phyloP scores from a whole-genome alignment of 2,888 invertebrate species.

The Piscicola geometra region DNA sequence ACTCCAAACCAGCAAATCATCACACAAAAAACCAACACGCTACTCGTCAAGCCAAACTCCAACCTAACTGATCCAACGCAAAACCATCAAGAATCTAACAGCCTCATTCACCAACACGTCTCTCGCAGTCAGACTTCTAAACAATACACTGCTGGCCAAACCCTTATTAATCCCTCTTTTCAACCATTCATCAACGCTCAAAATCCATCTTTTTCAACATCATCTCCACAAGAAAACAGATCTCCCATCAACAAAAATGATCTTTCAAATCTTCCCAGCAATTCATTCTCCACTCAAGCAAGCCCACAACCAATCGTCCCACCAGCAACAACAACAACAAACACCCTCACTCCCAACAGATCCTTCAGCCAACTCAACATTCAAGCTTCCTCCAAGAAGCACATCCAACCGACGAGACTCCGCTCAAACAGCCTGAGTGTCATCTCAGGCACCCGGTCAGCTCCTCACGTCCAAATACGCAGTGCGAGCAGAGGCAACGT shows the following conservation, averaged over 20 bases:
- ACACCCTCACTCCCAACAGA: not conserved
- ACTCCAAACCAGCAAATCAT: not conserved
- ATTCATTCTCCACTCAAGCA: too few species aligned
- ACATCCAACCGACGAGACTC: not conserved
- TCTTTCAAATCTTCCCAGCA: not conserved
- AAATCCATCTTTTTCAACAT: not conserved
- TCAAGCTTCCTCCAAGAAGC: not conserved
- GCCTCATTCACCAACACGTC: not conserved
- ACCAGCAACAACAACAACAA: not conserved
- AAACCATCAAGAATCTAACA: not conserved
- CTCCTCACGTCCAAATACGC: not conserved
- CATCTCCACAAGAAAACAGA: too few species aligned
- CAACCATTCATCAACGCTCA: not conserved
- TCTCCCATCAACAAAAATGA: not conserved
- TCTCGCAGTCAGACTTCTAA: not conserved
- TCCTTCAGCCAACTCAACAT: not conserved
- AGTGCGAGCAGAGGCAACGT: not conserved
- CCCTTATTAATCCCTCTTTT: too few species aligned
- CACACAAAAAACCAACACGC: conserved; percentile 1
- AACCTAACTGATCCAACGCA: not conserved
- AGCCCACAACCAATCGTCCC: too few species aligned
- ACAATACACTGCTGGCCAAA: not conserved
- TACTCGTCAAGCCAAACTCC: not conserved
- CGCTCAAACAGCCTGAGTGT: conserved; percentile 32
- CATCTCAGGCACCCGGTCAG: not conserved